Base-by-base conservation (phyloP, 2,888 invertebrate genomes). In the Cephus pygmeus region DNA sequence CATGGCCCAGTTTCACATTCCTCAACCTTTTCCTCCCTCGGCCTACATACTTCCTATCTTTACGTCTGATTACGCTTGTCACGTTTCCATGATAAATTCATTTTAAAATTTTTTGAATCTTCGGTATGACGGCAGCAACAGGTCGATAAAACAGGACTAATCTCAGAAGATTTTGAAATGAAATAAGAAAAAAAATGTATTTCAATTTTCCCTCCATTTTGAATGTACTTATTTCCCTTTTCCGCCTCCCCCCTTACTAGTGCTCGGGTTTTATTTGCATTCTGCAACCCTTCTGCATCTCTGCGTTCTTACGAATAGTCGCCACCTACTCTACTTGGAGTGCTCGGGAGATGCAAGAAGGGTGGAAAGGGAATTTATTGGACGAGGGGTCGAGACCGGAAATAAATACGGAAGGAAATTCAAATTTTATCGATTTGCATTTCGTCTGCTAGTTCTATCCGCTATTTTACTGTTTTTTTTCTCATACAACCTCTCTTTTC, bases 1-100 rank as follows among this genome's bases (percentile, higher is more conserved):
- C 81, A 81, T 84, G 83, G 83, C 85, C 85, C 85, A 85, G 85
- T 85, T 85, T 56, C 79, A 80, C 81, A 79, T 80, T 83, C 81
- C 78, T 81, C 85, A 83, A 85, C 81, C 81, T 85, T 80, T 76
- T 40, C 73, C 76, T 73, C 71, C 69, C 77, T 79, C 80, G 80
- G 31, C 71, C 71, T 71, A 71, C 31, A 71, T 71, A 34, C 9
- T 56, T 56, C 23, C 31, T 34, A 71, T 71, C 71, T 34, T 12
- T 23, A 31, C 71, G 12, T 31, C 31, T 31, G 71, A 31, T 31
- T 71, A 34, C 34, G 34, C 15, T 12, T 71, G 31, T 9, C 71
- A 71, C 69, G 30, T 33, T 30, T 33, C 31, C 15, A 15, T 31
- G 69, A 34, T 23, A 23, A n/a, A n/a, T 31, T 4, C 34, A 34